Conservation (phyloP, 23 tunicate species). For the Halocynthia roretzi region DNA sequence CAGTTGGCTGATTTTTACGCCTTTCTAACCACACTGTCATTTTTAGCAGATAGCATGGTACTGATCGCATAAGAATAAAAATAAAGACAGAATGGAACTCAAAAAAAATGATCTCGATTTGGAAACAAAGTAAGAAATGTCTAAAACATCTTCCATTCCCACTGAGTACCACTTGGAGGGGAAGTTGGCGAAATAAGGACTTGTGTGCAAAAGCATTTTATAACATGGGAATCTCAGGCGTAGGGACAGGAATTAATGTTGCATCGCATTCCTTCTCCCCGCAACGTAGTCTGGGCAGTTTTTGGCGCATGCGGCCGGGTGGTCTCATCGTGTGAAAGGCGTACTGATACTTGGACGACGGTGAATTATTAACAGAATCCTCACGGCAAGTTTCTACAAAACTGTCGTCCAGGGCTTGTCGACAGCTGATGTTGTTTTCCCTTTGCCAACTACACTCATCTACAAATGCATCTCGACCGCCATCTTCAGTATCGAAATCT, state of each 20-base stretch:
- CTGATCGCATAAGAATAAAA: too few species aligned
- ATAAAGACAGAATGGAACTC: too few species aligned
- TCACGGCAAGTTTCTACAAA: constrained; percentile 1
- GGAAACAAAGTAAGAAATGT: too few species aligned
- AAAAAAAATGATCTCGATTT: too few species aligned
- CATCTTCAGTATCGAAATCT: background rate
- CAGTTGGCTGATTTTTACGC: too few species aligned
- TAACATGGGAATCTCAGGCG: constrained; percentile 42
- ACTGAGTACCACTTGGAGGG: too few species aligned
- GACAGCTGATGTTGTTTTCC: background rate
- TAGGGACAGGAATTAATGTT: constrained; percentile 66
- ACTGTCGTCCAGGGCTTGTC: constrained; percentile 5
- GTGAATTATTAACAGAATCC: background rate
- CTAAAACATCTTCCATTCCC: too few species aligned
- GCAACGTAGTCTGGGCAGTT: constrained; percentile 54
- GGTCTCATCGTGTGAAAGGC: constrained; percentile 70
- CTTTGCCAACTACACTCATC: background rate
- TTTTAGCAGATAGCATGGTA: too few species aligned
- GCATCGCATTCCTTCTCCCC: constrained; percentile 37
- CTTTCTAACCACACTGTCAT: too few species aligned
- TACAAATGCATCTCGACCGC: background rate
- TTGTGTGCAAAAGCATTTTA: too few species aligned
- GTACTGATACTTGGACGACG: background rate
- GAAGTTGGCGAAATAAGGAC: too few species aligned
- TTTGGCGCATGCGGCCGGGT: constrained; percentile 56